phyloP scores from a whole-genome alignment of 2,797 vertebrate genomes.

The Ispidina lecontei region DNA sequence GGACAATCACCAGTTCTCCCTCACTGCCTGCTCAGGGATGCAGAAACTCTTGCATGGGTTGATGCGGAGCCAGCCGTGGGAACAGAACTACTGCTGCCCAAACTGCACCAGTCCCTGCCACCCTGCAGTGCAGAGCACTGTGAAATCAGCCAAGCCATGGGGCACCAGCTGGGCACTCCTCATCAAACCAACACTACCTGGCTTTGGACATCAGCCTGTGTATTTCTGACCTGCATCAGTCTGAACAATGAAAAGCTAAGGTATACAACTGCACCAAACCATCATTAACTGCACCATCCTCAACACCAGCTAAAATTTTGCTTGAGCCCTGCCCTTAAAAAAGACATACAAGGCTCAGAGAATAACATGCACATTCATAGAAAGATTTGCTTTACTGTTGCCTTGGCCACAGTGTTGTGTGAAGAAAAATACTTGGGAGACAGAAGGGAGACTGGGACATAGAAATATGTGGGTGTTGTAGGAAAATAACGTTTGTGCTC shows the following conservation, averaged over 20 bases:
- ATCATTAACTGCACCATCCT: not conserved
- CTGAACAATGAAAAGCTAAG: not conserved
- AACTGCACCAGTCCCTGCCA: accelerated
- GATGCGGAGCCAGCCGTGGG: not conserved
- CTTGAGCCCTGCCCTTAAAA: not conserved
- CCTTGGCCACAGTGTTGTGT: slow-evolving; percentile 38
- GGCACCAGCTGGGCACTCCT: not conserved
- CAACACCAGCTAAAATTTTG: not conserved
- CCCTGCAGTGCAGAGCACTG: not conserved
- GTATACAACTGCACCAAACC: not conserved
- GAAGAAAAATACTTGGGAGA: slow-evolving; percentile 23
- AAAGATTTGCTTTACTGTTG: slow-evolving; percentile 36
- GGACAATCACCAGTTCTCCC: not conserved
- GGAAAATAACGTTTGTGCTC: not conserved
- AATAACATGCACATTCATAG: not conserved
- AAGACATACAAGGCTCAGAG: not conserved
- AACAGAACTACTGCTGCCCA: not conserved
- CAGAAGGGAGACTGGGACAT: not conserved
- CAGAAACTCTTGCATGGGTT: not conserved
- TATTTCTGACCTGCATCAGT: not conserved
- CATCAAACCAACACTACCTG: accelerated
- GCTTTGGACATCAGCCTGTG: not conserved
- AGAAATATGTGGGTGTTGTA: slow-evolving; percentile 21
- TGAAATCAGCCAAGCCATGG: not conserved
- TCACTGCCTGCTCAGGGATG: not conserved